Base-by-base conservation (phyloP, 2,113 vertebrate genomes). In the Menura novaehollandiae region DNA sequence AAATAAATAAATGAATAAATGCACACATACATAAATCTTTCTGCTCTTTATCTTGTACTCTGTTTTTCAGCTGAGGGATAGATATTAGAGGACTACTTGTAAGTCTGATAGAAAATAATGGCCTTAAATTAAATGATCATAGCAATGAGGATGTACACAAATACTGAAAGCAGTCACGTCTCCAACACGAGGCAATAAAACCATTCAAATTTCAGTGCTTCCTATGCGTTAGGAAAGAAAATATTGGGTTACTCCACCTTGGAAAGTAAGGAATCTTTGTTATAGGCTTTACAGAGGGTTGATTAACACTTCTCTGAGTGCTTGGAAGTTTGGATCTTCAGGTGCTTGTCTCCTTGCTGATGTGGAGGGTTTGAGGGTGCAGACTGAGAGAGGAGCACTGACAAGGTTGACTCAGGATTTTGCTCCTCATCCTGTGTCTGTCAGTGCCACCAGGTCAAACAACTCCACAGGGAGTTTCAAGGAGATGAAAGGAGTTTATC, bases 181-280 rank as follows among this genome's bases (percentile, higher is more conserved):
- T 71, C 11, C 56, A 55, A 49, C 5, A 41, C 7, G 56, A 80
- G 55, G 37, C 39, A 66, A 5, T 47, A 74, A 17, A 3, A 55
- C 0, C 13, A 30, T 56, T 33, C 13, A 69, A 85, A 81, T 74
- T 3, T 27, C 27, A 49, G 12, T 41, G 32, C 0, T 67, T 84
- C 11, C 24, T 74, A 16, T 11, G 9, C 3, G 1, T 11, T 2
- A 77, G 30, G 6, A n/a, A 30, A 35, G 27, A 87, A 90, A 76
- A 77, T 60, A 6, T 35, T 20, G 10, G 3, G 1, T 5, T 18
- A 43, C 39, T 62, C 5, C 23, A 39, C 18, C 15, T 74, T 0
- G 1, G 28, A 21, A 66, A 10, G 13, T 49, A 27, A 15, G 14
- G 10, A 66, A 41, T 2, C 1, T 63, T 41, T 2, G 1, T 63